These are phyloP conservation scores for Metacarcinus magister DNA, from an alignment of 2,888 invertebrate genomes.

Conservation along the genomic window DNA sequence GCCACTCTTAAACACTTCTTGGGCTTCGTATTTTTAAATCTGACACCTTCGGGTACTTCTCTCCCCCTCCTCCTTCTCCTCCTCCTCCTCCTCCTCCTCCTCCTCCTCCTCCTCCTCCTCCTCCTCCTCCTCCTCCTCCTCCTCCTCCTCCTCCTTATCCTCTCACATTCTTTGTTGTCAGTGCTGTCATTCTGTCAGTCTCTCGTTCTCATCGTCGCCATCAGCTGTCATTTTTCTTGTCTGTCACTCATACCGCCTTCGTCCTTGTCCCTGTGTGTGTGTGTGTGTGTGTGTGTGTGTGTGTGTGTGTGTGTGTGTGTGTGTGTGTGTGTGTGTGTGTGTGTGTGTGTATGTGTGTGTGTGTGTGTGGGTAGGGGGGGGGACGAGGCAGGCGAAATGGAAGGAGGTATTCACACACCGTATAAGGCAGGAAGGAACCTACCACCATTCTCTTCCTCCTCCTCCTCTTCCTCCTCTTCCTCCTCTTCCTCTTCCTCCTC, in stretches of 20 bases:
- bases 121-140: neutral
- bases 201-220: neutral
- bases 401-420: neutral
- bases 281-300: constrained; percentile 50
- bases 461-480: neutral
- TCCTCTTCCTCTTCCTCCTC: too few species aligned
- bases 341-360: constrained; percentile 51
- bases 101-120: neutral
- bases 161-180: neutral
- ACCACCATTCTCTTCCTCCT: neutral
- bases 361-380: neutral
- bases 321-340: constrained; percentile 58
- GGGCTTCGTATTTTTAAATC: neutral
- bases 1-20: neutral
- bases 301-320: constrained; percentile 36
- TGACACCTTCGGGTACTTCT: constrained; percentile 10
- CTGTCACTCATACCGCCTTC: neutral
- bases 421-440: constrained; percentile 18
- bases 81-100: neutral
- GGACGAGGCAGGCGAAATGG: too few species aligned
- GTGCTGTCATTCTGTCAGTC: constrained; percentile 18
- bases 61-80: neutral
- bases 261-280: neutral
- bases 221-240: neutral
- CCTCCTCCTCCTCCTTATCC: neutral